Conservation (phyloP, 2,113 vertebrate species). For the Antennarius striatus region DNA sequence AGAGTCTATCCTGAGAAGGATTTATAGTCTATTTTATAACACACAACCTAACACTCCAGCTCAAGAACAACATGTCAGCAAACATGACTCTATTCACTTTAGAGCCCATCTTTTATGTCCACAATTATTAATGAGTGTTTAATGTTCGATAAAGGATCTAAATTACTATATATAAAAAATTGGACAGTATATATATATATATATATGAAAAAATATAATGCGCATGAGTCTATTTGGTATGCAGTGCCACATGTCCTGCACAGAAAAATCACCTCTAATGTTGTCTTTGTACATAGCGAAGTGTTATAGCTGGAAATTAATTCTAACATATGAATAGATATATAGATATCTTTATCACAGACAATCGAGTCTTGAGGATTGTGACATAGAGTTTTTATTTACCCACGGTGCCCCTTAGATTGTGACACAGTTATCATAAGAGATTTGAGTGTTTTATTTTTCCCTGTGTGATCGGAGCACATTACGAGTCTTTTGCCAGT, state of each 20-base stretch:
- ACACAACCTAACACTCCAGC: slow-evolving; percentile 57
- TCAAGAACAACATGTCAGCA: slow-evolving; percentile 18
- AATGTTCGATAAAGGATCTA: slow-evolving; percentile 49
- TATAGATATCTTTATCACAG: slow-evolving; percentile 73
- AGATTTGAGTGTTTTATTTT: slow-evolving; percentile 41
- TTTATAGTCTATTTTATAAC: slow-evolving; percentile 62
- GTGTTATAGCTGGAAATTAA: slow-evolving; percentile 61
- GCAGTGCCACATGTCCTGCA: slow-evolving; percentile 53
- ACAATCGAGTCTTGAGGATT: slow-evolving; percentile 75
- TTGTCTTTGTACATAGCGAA: slow-evolving; percentile 70
- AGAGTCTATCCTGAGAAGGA: slow-evolving; percentile 42
- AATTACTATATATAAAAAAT: slow-evolving; percentile 51
- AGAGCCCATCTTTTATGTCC: too few relatives aligned
- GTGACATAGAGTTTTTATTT: slow-evolving; percentile 67
- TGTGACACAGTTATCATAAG: slow-evolving; percentile 40
- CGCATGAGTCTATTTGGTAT: slow-evolving; percentile 58
- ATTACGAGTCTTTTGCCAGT: slow-evolving; percentile 11
- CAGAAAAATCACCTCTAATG: slow-evolving; percentile 35
- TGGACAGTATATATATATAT: slow-evolving; percentile 48
- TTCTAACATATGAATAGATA: slow-evolving; percentile 59
- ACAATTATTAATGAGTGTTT: slow-evolving; percentile 5
- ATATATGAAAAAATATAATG: slow-evolving; percentile 55
- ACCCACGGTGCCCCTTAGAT: slow-evolving; percentile 46
- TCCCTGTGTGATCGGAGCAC: slow-evolving; percentile 31
- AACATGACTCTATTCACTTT: slow-evolving; percentile 44